A percentile compares a stretch with the other conserved stretches of the same genome.
Evolutionary conservation across 2,797 vertebrate species (phyloP).

Genomic region (Pachyuromys duprasi): DNA sequence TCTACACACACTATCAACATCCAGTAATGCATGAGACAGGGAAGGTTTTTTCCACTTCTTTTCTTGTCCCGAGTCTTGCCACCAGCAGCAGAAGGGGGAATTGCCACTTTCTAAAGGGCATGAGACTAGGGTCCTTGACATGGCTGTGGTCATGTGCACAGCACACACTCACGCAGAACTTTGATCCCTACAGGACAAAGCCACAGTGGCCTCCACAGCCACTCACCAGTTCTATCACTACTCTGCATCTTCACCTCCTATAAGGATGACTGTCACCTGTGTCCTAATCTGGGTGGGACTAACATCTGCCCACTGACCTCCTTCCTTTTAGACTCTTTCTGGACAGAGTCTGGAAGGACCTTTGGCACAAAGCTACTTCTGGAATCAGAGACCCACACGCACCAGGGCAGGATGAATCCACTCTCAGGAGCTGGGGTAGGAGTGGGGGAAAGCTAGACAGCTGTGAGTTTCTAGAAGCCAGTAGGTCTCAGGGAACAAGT

Average conservation of each 20-base stretch:
- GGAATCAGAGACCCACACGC: background rate
- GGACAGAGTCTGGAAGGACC: background rate
- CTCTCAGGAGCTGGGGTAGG: background rate
- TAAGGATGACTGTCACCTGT: background rate
- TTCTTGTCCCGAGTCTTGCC: too few species aligned
- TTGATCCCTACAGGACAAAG: background rate
- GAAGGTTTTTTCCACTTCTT: background rate
- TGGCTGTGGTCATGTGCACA: background rate
- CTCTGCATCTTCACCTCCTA: background rate
- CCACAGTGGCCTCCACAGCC: background rate
- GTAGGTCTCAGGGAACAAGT: background rate
- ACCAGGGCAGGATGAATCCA: background rate
- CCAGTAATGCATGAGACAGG: background rate
- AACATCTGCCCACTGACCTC: background rate
- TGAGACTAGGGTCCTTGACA: background rate
- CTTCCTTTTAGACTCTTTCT: background rate
- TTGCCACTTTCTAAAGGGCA: background rate
- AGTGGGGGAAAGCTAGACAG: background rate
- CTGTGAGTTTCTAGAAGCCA: background rate
- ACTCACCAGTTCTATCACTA: background rate
- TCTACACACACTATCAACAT: background rate
- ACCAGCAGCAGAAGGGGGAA: background rate
- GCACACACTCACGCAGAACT: background rate
- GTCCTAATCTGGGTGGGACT: background rate
- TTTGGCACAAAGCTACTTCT: background rate